Percentiles rank a stretch among this genome's conserved stretches.
phyloP scores from a whole-genome alignment of 2,113 vertebrate species.

The Pseudonaja textilis region DNA sequence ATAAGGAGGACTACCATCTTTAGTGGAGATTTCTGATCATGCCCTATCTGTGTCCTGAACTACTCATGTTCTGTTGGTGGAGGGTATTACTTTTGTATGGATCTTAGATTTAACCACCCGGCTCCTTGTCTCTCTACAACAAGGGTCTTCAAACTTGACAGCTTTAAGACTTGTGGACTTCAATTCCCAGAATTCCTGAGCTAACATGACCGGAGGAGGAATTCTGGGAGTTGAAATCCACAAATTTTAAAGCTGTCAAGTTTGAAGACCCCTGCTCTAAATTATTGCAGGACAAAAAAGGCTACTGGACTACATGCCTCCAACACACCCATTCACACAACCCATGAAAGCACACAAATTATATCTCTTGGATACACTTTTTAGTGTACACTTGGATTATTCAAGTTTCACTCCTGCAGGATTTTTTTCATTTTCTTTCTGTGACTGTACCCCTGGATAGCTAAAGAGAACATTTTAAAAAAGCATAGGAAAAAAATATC shows the following conservation, averaged over 20 bases:
- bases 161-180: no score
- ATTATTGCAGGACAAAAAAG: background rate
- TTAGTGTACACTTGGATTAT: background rate
- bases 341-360: background rate
- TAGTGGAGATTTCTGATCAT: background rate
- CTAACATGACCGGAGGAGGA: no score
- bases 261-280: no score
- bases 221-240: no score
- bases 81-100: background rate
- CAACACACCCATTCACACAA: background rate
- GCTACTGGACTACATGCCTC: no score
- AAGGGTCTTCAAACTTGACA: no score
- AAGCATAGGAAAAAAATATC: background rate
- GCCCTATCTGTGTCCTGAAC: no score
- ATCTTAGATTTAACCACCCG: background rate
- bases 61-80: background rate
- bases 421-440: background rate
- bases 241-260: no score
- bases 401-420: background rate
- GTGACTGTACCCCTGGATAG: background rate
- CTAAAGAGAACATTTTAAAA: background rate
- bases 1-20: background rate
- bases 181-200: no score
- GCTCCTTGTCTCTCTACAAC: background rate
- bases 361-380: background rate